These are phyloP conservation scores for Heliconius ismenius DNA, from an alignment of 2,888 invertebrate genomes.

Conservation along the genomic window DNA sequence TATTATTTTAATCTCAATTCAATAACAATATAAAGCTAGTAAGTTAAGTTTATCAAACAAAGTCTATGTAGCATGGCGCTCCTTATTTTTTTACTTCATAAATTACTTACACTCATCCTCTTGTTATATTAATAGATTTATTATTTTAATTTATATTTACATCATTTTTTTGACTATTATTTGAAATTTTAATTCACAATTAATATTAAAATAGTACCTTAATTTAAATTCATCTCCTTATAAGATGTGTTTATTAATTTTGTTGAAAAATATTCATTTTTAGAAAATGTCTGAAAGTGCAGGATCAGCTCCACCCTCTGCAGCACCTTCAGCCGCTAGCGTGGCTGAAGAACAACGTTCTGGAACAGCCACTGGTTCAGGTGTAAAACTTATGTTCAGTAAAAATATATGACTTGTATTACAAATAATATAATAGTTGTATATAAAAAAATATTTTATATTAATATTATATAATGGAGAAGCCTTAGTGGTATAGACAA, in stretches of 20 bases:
- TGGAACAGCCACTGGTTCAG: slow-evolving; percentile 49
- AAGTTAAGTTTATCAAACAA: not conserved
- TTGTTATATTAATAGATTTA: slow-evolving; percentile 19
- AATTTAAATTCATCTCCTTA: not conserved
- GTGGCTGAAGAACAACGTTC: slow-evolving; percentile 65
- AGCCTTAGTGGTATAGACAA: not conserved
- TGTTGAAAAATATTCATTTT: not conserved
- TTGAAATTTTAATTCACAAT: not conserved
- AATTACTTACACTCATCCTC: not conserved
- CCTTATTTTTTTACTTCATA: not conserved
- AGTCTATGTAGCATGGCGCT: not conserved
- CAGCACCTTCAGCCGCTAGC: slow-evolving; percentile 57
- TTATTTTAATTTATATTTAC: not conserved
- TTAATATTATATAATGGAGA: not conserved
- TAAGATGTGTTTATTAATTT: not conserved
- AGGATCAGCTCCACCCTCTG: slow-evolving; percentile 56
- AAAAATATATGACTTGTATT: not conserved
- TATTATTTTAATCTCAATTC: too few species aligned
- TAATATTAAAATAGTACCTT: not conserved
- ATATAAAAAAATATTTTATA: not conserved
- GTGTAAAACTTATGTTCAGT: slow-evolving; percentile 32
- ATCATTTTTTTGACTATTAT: not conserved
- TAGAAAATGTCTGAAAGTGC: slow-evolving; percentile 16
- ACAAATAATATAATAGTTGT: not conserved
- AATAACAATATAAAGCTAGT: not conserved